phyloP scores from a whole-genome alignment of 2,113 vertebrate genomes.

The Lamprotornis superbus region DNA sequence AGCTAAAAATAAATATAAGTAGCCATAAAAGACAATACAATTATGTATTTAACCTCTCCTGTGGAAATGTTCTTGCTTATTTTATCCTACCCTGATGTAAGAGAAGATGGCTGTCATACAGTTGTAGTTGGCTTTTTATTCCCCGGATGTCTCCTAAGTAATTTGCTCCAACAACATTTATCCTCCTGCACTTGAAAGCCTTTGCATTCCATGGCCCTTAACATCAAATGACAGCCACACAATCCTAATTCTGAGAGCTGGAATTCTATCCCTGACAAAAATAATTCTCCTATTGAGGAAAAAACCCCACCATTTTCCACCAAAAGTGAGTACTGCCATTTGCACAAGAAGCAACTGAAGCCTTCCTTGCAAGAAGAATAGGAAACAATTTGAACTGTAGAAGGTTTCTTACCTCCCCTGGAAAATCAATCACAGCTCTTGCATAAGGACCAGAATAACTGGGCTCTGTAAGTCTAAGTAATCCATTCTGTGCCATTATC shows the following conservation, averaged over 20 bases:
- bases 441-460: background rate
- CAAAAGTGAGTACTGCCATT: background rate
- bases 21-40: background rate
- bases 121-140: background rate
- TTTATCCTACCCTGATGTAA: background rate
- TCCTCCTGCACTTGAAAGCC: background rate
- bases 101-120: background rate
- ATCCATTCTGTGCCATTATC: background rate
- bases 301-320: accelerated
- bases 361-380: background rate
- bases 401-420: background rate
- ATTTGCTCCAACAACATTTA: background rate
- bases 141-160: background rate
- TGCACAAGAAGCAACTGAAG: background rate
- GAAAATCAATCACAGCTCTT: background rate
- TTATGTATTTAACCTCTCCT: background rate
- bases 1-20: background rate
- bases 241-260: background rate
- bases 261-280: background rate
- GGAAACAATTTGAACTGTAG: background rate
- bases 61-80: background rate
- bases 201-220: background rate
- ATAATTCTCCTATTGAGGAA: background rate
- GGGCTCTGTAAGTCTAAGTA: background rate
- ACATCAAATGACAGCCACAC: background rate